Percentiles rank a stretch among this genome's conserved stretches.
These are phyloP conservation scores for Drosophila phalerata DNA, from an alignment of 2,888 invertebrate genomes.

Conservation along the genomic window DNA sequence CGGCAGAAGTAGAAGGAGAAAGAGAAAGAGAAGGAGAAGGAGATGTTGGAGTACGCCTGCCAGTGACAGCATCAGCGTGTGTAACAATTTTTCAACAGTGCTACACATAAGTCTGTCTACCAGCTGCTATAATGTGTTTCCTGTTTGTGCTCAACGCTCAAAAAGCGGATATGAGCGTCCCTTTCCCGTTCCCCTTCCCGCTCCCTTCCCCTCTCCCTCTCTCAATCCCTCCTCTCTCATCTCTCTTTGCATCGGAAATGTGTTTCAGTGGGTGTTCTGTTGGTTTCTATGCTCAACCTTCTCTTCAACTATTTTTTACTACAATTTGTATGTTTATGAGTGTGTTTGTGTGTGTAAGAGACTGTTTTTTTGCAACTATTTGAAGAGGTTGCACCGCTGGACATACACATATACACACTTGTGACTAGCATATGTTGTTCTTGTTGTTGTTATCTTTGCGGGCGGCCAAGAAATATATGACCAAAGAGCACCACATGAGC, in stretches of 20 bases:
- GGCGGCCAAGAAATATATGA: slow-evolving; percentile 75
- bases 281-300: slow-evolving; percentile 26
- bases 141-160: slow-evolving; percentile 80
- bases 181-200: slow-evolving; percentile 10
- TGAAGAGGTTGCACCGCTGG: slow-evolving; percentile 74
- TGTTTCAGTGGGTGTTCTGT: slow-evolving; percentile 66
- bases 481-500: slow-evolving; percentile 60
- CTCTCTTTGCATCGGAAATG: slow-evolving; percentile 64
- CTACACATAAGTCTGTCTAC: slow-evolving; percentile 82
- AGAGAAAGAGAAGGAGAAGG: slow-evolving; percentile 36
- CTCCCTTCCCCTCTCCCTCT: not conserved
- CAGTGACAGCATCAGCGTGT: slow-evolving; percentile 74
- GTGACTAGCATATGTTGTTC: slow-evolving; percentile 49
- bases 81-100: slow-evolving; percentile 81
- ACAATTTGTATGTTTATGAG: not conserved
- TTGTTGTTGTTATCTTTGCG: slow-evolving; percentile 69
- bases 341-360: slow-evolving; percentile 15
- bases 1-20: slow-evolving; percentile 25
- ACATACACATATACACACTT: slow-evolving; percentile 18
- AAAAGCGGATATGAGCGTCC: slow-evolving; percentile 76
- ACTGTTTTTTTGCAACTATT: slow-evolving; percentile 51
- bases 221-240: not conserved
- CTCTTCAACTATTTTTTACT: slow-evolving; percentile 3
- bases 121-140: slow-evolving; percentile 81
- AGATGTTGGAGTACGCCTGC: slow-evolving; percentile 57